Conservation (phyloP, 2,113 vertebrate species). For the Porphyrio hochstetteri region DNA sequence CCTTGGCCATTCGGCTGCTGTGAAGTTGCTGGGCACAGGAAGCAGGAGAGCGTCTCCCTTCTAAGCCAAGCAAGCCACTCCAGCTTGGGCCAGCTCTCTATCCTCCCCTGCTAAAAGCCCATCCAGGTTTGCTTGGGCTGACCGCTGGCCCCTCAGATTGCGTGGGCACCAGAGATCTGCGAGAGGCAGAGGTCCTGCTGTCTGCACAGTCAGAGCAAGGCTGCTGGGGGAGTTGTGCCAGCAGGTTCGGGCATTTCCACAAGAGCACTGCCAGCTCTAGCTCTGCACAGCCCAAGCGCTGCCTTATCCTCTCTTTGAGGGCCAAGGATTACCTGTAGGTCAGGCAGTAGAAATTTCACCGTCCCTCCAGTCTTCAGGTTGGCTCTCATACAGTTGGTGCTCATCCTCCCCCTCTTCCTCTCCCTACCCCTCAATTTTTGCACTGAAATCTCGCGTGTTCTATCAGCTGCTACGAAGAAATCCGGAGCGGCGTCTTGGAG, state of each 20-base stretch:
- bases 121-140: accelerated
- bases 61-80: background rate
- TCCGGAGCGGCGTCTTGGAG: constrained; percentile 93
- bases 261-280: background rate
- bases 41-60: background rate
- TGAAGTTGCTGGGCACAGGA: background rate
- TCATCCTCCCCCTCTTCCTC: background rate
- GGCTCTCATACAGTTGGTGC: background rate
- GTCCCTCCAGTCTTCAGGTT: background rate
- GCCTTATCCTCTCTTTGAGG: background rate
- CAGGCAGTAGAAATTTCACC: background rate
- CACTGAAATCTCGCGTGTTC: background rate
- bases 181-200: background rate
- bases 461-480: constrained; percentile 92
- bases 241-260: background rate
- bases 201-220: accelerated
- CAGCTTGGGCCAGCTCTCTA: background rate
- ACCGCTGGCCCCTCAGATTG: background rate
- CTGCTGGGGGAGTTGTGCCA: background rate
- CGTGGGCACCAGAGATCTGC: background rate
- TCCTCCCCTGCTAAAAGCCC: background rate
- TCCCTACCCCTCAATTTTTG: background rate
- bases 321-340: background rate
- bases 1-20: background rate
- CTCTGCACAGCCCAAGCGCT: accelerated